Conservation (phyloP, 1,140 invertebrate genomes). For the Calliopsis andreniformis region DNA sequence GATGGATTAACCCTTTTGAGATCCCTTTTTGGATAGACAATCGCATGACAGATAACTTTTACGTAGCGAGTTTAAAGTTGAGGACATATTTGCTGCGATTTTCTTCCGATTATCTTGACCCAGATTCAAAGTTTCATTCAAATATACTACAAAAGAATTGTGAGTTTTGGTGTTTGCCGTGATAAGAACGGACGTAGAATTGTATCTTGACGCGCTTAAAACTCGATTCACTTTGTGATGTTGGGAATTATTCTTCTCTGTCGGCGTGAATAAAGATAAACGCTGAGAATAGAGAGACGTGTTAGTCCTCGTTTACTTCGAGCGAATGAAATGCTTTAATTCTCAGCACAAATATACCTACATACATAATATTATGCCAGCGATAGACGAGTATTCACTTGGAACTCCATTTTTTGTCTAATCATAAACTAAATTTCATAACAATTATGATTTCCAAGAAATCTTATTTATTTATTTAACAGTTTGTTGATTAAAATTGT, state of each 20-base stretch:
- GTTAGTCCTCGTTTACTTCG: not conserved
- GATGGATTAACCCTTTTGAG: too few species aligned
- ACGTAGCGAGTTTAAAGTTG: not conserved
- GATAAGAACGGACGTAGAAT: not conserved
- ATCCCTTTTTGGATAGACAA: not conserved
- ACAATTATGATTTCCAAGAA: too few species aligned
- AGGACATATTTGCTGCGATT: not conserved
- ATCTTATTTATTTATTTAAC: too few species aligned
- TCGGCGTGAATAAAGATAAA: not conserved
- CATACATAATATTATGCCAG: too few species aligned
- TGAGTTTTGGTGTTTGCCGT: not conserved
- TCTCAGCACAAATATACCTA: too few species aligned
- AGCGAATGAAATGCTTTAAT: slow-evolving; percentile 6
- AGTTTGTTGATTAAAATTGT: too few species aligned
- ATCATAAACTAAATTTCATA: too few species aligned
- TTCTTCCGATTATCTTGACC: not conserved
- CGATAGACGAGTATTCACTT: too few species aligned
- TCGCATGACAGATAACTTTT: not conserved
- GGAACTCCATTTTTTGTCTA: too few species aligned
- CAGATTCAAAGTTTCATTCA: not conserved
- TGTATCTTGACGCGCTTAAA: not conserved
- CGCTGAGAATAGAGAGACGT: not conserved
- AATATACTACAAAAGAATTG: not conserved
- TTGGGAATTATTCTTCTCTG: not conserved
- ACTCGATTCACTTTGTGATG: not conserved